Base-by-base conservation (phyloP, 2,888 invertebrate species). In the Amiota mariae region DNA sequence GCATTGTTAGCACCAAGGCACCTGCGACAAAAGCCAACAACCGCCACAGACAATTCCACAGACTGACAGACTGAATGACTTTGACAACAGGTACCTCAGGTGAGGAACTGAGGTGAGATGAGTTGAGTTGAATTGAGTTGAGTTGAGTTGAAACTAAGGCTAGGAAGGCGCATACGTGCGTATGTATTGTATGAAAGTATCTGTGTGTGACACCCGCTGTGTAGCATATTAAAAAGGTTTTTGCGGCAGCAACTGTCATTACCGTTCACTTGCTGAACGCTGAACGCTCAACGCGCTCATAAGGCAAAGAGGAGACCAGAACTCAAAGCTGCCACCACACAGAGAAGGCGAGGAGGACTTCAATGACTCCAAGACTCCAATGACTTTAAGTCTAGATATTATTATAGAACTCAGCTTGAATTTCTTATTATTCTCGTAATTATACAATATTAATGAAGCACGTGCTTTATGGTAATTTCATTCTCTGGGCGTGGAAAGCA, bases 391-490 rank as follows among this genome's bases (percentile, higher is more conserved):
- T 64, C 75, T 80, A 67, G 64, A 36, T 64, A 24, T n/a, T 47
- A 49, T 57, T 13, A 12, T 15, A 11, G 20, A 59, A 20, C 59
- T 66, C 48, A 49, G 66, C 67, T 68, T 36, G 67, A 68, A 68
- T 68, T 68, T 20, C 67, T 68, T 68, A 68, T 68, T 68, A 24
- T 24, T 20, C 67, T 68, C 67, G 20, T 54, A 68, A 68, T 54
- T 68, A 68, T 68, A 54, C 67, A 54, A 54, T 51, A 68, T 51
- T 68, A 54, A 63, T 72, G 72, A 56, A 72, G 85, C 83, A 84
- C 83, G 83, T 84, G 83, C 83, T 84, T 85, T 84, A 84, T 84
- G 85, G 79, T 84, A 84, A 84, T 85, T 79, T 85, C 76, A 76
- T 77, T 54, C 18, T 15, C 59, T 15, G 85, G 83, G 85, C 84